Base-by-base conservation (phyloP, 2,888 invertebrate species). In the Saturnia japonica region DNA sequence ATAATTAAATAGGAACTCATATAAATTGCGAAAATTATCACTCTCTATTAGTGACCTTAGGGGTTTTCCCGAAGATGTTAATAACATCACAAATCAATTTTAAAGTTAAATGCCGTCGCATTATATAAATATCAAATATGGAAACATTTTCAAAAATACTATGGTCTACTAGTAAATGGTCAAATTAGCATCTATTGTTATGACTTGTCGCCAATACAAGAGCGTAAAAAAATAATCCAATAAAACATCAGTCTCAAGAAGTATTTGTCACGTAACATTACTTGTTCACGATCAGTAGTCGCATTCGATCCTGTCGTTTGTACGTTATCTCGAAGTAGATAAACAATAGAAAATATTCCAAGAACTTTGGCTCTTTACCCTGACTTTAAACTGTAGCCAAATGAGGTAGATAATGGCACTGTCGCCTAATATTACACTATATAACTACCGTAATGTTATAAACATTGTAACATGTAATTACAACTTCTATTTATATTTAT, bases 381-480 rank as follows among this genome's bases (percentile, higher is more conserved):
- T 93, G 93, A 85, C 84, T 82, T 85, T 85, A 75, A 80, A 82
- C 79, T 82, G 80, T 82, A 85, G 77, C 82, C 82, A 78, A 82
- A 79, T 91, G 94, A 94, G 94, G 94, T 94, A 94, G 94, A 91
- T 87, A 87, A 89, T 89, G 93, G 93, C 90, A 88, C 85, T 83
- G 81, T 78, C 75, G 83, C 82, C 88, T 87, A 83, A 85, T 78
- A 82, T 89, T 88, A 91, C 85, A 80, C 88, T 91, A n/a, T n/a
- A n/a, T n/a, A 91, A 87, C 90, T 91, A 92, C 87, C 81, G 76
- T 76, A 75, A 68, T 42, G 85, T 82, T 88, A 91, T 88, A 93
- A 54, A 93, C 92, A 91, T 91, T 88, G 87, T 87, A 91, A 93
- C 94, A 91, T 91, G 76, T 79, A 88, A 88, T 92, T 89, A 91